phyloP scores from a whole-genome alignment of 1,140 invertebrate genomes.

The Psix sp. region DNA sequence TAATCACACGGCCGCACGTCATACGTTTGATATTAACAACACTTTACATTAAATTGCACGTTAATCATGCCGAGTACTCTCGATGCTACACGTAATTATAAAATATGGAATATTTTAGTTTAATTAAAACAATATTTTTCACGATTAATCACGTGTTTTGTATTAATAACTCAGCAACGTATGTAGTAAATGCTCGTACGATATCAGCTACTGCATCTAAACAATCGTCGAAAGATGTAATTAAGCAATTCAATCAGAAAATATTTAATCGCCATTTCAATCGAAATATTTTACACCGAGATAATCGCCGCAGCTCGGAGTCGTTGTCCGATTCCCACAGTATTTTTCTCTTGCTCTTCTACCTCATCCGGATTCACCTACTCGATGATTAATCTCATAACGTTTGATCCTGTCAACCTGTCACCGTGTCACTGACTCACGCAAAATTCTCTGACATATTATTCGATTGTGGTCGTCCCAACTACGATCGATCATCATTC shows the following conservation, averaged over 20 bases:
- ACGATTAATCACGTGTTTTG: conserved; percentile 24
- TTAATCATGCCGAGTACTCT: conserved; percentile 37
- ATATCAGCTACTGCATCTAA: conserved; percentile 22
- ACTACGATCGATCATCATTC: conserved; percentile 59
- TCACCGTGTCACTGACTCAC: conserved; percentile 59
- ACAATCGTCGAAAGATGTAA: conserved; percentile 33
- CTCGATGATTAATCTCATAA: conserved; percentile 55
- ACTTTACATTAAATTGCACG: conserved; percentile 44
- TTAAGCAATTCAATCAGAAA: conserved; percentile 32
- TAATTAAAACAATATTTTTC: conserved; percentile 37
- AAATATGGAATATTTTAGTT: conserved; percentile 40
- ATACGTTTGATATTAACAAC: conserved; percentile 39
- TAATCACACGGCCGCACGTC: conserved; percentile 25
- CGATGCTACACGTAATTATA: conserved; percentile 28
- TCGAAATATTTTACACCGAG: conserved; percentile 40
- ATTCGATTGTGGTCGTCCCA: conserved; percentile 51
- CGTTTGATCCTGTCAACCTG: conserved; percentile 58
- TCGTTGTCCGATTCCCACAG: conserved; percentile 42
- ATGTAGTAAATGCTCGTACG: conserved; percentile 9
- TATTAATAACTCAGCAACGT: conserved; percentile 19
- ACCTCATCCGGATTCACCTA: conserved; percentile 44
- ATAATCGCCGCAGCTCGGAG: conserved; percentile 26
- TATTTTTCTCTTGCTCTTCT: conserved; percentile 48
- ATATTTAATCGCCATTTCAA: conserved; percentile 37
- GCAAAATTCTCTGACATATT: conserved; percentile 54